phyloP scores from a whole-genome alignment of 2,797 vertebrate species.

The Phaenicophaeus curvirostris region DNA sequence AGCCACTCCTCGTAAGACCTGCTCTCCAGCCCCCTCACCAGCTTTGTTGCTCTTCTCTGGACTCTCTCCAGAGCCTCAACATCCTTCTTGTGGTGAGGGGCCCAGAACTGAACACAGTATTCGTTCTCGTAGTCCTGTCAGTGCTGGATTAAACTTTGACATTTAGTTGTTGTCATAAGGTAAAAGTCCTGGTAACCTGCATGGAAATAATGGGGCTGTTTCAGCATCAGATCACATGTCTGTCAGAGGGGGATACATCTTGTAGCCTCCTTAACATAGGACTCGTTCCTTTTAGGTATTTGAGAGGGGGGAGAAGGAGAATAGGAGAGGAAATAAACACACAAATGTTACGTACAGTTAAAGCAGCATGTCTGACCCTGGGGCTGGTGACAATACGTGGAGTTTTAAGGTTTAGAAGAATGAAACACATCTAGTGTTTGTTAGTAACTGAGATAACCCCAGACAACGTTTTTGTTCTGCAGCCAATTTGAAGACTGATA shows the following conservation, averaged over 20 bases:
- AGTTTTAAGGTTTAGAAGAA: neutral
- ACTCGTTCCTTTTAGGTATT: neutral
- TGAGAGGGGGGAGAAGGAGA: accelerated
- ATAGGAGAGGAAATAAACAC: neutral
- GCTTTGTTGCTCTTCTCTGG: no score
- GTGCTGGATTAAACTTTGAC: neutral
- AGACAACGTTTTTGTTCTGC: neutral
- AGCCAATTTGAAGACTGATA: neutral
- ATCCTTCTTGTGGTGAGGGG: no score
- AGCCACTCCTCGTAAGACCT: no score
- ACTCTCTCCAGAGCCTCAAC: no score
- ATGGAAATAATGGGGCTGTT: neutral
- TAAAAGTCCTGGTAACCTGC: neutral
- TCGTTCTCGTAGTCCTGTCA: neutral
- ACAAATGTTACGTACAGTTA: neutral
- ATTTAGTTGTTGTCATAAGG: neutral
- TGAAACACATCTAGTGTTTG: neutral
- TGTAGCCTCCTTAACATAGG: neutral
- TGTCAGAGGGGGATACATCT: neutral
- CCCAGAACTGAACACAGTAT: no score
- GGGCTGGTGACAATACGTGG: neutral
- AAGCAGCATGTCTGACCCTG: neutral
- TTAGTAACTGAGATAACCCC: neutral
- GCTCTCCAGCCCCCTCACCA: no score
- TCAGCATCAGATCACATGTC: neutral